A percentile compares a stretch with the other conserved stretches of the same genome.
Evolutionary conservation across 2,113 vertebrate species (phyloP).

Genomic region (Buteo buteo): DNA sequence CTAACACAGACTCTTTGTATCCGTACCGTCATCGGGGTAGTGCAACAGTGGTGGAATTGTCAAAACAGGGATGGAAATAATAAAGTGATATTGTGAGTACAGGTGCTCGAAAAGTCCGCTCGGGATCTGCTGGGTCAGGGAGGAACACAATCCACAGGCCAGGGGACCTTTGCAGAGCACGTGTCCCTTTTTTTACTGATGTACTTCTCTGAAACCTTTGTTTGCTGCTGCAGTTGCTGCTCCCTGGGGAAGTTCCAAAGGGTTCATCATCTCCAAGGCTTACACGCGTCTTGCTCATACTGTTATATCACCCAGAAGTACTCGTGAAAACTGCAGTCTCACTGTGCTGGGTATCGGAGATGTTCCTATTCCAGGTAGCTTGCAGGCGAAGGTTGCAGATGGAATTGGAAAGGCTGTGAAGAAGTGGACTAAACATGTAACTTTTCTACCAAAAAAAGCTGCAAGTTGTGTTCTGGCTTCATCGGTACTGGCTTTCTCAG

Average conservation of each 20-base stretch:
- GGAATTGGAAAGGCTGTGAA: not conserved
- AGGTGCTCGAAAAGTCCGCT: rapidly evolving
- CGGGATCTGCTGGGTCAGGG: not conserved
- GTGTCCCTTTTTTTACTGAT: not conserved
- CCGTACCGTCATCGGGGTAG: not conserved
- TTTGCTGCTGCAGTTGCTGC: not conserved
- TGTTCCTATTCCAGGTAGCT: not conserved
- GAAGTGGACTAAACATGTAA: not conserved
- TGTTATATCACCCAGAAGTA: not conserved
- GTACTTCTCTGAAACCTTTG: not conserved
- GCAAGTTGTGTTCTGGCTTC: not conserved
- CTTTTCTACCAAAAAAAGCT: not conserved
- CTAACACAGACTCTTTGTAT: not conserved
- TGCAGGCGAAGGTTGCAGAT: not conserved
- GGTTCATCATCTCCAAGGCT: not conserved
- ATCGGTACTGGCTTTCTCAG: not conserved
- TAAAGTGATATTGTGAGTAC: not conserved
- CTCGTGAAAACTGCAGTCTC: not conserved
- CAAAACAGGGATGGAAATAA: not conserved
- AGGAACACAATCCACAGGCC: not conserved
- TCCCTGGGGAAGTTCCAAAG: not conserved
- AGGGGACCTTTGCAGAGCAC: rapidly evolving
- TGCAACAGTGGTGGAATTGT: rapidly evolving
- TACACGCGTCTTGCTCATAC: not conserved
- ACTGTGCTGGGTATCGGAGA: not conserved